Evolutionary conservation across 2,888 invertebrate species (phyloP).

Genomic region (Lottia scabra): DNA sequence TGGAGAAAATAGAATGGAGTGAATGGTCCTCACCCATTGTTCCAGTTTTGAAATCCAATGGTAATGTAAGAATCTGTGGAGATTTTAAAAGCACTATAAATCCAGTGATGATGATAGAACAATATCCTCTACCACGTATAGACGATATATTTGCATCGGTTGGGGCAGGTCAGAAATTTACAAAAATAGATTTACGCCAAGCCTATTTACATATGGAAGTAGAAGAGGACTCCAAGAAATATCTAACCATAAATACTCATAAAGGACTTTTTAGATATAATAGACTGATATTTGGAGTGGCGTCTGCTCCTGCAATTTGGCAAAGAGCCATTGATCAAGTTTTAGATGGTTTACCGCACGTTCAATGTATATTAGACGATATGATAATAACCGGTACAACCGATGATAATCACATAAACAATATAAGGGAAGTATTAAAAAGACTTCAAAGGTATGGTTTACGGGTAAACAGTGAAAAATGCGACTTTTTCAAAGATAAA

Average conservation of each 20-base stretch:
- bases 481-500: constrained; percentile 15
- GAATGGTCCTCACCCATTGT: constrained; percentile 35
- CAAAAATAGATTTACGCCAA: constrained; percentile 27
- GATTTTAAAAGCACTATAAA: constrained; percentile 47
- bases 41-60: too few species aligned
- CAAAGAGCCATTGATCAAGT: constrained; percentile 35
- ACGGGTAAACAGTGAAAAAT: constrained; percentile 15
- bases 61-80: constrained; percentile 39
- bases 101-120: constrained; percentile 42
- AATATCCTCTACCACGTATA: constrained; percentile 51
- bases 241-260: constrained; percentile 36
- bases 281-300: constrained; percentile 37
- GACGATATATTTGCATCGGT: constrained; percentile 38
- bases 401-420: constrained; percentile 19
- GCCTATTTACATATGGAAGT: constrained; percentile 28
- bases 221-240: constrained; percentile 23
- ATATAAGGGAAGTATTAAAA: too few species aligned
- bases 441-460: constrained; percentile 17
- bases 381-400: constrained; percentile 17
- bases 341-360: constrained; percentile 23
- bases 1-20: constrained; percentile 16
- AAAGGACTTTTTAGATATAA: constrained; percentile 32
- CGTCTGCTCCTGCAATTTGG: constrained; percentile 35
- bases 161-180: constrained; percentile 29
- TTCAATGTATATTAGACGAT: constrained; percentile 13